Percentiles rank a stretch among this genome's conserved stretches.
Conservation (phyloP, 1,140 invertebrate genomes). For the Drosophila leontia region DNA sequence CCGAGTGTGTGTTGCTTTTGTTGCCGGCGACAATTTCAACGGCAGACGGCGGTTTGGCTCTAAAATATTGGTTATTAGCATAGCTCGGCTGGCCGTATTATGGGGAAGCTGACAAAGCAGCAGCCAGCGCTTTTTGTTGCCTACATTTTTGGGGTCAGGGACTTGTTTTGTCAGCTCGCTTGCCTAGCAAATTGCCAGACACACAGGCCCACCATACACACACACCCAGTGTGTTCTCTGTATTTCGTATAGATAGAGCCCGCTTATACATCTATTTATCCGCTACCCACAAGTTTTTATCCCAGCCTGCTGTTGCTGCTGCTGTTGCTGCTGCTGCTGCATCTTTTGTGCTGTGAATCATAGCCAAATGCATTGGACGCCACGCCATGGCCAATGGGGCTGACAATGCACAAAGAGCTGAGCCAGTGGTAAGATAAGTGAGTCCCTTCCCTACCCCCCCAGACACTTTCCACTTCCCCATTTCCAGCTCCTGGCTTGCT, state of each 20-base stretch:
- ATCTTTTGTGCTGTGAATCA: constrained; percentile 79
- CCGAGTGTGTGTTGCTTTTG: constrained; percentile 27
- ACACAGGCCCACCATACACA: constrained; percentile 32
- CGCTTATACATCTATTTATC: constrained; percentile 74
- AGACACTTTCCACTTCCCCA: constrained; percentile 5
- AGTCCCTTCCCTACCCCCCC: not conserved
- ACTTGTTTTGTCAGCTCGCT: constrained; percentile 76
- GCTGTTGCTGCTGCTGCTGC: constrained; percentile 39
- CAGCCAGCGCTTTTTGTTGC: constrained; percentile 69
- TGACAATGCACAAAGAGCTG: constrained; percentile 61
- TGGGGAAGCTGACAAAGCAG: constrained; percentile 70
- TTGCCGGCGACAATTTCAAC: constrained; percentile 64
- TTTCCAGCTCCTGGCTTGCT: not conserved
- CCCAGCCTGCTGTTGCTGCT: constrained; percentile 6
- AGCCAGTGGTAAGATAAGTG: constrained; percentile 53
- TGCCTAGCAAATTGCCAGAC: constrained; percentile 55
- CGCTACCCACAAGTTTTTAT: constrained; percentile 59
- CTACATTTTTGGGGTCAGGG: constrained; percentile 78
- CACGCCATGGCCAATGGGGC: constrained; percentile 51
- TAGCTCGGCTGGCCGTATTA: constrained; percentile 31
- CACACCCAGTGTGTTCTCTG: constrained; percentile 8
- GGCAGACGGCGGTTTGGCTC: constrained; percentile 63
- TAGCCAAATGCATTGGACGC: constrained; percentile 70
- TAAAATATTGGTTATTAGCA: constrained; percentile 81
- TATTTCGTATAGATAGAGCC: constrained; percentile 47